These are phyloP conservation scores for Nasonovia ribisnigri DNA, from an alignment of 2,888 invertebrate genomes.

Conservation along the genomic window DNA sequence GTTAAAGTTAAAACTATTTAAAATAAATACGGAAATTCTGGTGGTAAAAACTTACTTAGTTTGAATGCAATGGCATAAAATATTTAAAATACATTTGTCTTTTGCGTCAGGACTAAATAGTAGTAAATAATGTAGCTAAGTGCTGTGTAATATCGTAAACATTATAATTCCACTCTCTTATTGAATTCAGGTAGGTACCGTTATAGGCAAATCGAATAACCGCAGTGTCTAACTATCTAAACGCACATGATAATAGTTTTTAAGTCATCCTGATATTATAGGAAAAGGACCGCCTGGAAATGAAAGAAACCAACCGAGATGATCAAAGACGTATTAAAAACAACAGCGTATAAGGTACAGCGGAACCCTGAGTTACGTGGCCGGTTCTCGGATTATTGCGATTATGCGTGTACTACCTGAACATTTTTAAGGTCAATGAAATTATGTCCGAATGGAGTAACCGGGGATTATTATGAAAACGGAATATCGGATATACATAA, in stretches of 20 bases:
- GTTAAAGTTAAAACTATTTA: background rate
- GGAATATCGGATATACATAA: background rate
- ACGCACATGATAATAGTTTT: background rate
- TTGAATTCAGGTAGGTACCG: background rate
- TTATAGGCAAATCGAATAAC: background rate
- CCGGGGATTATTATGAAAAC: background rate
- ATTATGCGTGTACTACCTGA: background rate
- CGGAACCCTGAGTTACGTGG: background rate
- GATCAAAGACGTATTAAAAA: background rate
- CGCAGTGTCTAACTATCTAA: background rate
- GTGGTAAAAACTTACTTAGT: background rate
- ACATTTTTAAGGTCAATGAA: background rate
- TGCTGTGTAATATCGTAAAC: background rate
- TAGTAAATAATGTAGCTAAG: background rate
- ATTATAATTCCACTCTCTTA: background rate
- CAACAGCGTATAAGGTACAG: background rate
- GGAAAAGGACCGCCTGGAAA: no score
- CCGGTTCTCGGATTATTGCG: background rate
- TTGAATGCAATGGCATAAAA: background rate
- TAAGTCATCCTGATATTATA: background rate
- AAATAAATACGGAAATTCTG: background rate
- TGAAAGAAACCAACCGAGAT: no score
- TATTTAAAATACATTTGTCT: background rate
- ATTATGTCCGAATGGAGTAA: background rate
- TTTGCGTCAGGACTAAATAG: background rate